Base-by-base conservation (phyloP, 2,888 invertebrate species). In the Theodoxus fluviatilis region DNA sequence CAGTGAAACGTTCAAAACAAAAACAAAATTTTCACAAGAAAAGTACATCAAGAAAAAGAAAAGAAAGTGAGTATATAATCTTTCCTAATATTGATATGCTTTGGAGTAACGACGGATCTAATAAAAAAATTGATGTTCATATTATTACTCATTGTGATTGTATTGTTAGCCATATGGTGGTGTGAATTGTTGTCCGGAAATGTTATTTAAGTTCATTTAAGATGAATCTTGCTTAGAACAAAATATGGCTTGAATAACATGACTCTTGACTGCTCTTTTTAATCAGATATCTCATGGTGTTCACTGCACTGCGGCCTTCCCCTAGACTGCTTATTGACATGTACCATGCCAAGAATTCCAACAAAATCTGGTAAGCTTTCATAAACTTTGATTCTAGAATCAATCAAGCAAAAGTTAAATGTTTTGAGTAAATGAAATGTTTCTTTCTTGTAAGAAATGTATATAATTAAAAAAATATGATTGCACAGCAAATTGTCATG, bases 21-120 rank as follows among this genome's bases (percentile, higher is more conserved):
- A 97, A 89, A 98, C 96, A 0, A 94, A 94, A 81, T 98, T 92
- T 86, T 87, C 90, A 0, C 89, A 98, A 86, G 94, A 94, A 79
- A 98, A 98, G 86, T 98, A 98, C 86, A 90, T 98, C 57, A 93
- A 86, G 70, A 98, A 98, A 86, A 99, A 99, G 86, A 94, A 94
- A 81, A 93, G 93, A 80, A 98, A 98, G 88, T 98, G 96, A 88
- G 93, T 92, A 47, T 68, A 18, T 40, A 1, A 43, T 2, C 25
- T 28, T 57, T 67, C 12, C n/a, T 6, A 1, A 38, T 22, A 35
- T 67, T 3, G 33, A 22, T 33, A 7, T n/a, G n/a, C n/a, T n/a
- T n/a, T n/a, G n/a, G n/a, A n/a, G n/a, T n/a, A n/a, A n/a, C n/a
- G n/a, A n/a, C n/a, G n/a, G n/a, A n/a, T n/a, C n/a, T n/a, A n/a